Evolutionary conservation across 1,140 invertebrate species (phyloP).

Genomic region (Brachionus koreanus): DNA sequence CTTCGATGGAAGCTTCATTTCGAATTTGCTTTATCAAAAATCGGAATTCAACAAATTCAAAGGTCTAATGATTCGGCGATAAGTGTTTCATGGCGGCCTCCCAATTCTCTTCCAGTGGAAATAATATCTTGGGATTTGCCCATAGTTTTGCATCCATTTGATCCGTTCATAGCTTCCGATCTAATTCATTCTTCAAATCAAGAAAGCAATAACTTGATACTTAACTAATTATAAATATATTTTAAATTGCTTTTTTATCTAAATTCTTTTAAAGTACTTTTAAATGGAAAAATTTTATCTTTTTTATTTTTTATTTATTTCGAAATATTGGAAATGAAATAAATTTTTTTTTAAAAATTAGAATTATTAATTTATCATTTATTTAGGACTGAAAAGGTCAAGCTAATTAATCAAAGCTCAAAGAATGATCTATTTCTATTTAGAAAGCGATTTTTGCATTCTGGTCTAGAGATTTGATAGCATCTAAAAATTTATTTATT

Average conservation of each 20-base stretch:
- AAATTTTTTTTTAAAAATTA: neutral
- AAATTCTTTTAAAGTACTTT: neutral
- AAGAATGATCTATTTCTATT: neutral
- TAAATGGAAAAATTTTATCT: neutral
- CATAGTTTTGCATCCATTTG: slow-evolving; percentile 58
- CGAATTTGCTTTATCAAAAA: slow-evolving; percentile 78
- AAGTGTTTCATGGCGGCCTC: slow-evolving; percentile 74
- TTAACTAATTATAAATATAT: neutral
- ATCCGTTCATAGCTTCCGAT: slow-evolving; percentile 39
- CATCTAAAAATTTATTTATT: too few species aligned
- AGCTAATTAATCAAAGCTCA: too few species aligned
- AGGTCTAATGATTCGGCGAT: slow-evolving; percentile 53
- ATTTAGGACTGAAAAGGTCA: too few species aligned
- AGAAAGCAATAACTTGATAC: neutral
- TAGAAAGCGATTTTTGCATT: neutral
- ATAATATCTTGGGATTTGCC: slow-evolving; percentile 97
- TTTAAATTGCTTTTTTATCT: neutral
- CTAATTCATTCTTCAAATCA: neutral
- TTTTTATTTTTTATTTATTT: neutral
- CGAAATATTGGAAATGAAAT: neutral
- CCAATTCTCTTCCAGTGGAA: slow-evolving; percentile 78
- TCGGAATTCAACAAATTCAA: slow-evolving; percentile 48
- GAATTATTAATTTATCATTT: neutral
- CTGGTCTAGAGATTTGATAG: too few species aligned
- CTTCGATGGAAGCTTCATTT: slow-evolving; percentile 89